These are phyloP conservation scores for Rhinichthys osculus DNA, from an alignment of 2,797 vertebrate genomes.

Conservation along the genomic window DNA sequence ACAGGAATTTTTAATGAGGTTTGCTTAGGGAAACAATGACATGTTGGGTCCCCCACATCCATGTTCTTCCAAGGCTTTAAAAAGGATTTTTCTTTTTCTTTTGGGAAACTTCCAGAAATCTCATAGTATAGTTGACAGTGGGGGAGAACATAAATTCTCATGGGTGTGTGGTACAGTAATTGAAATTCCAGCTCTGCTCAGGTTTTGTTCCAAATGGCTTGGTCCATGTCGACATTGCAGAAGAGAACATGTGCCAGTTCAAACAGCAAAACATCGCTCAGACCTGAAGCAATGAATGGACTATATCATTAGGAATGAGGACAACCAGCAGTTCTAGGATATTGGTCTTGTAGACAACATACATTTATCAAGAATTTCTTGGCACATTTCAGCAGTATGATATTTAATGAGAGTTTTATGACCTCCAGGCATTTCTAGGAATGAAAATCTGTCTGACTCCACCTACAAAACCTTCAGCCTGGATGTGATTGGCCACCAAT, in stretches of 20 bases:
- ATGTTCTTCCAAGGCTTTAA: neutral
- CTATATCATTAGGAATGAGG: neutral
- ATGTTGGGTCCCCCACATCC: neutral
- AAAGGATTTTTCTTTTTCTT: neutral
- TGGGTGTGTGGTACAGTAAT: conserved; percentile 1
- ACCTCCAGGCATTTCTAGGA: conserved; percentile 2
- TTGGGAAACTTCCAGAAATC: neutral
- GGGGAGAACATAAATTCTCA: conserved; percentile 3
- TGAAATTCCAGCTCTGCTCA: conserved; percentile 17
- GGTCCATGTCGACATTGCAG: conserved; percentile 10
- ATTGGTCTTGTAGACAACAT: neutral
- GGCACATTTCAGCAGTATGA: conserved; percentile 10
- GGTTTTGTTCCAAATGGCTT: conserved; percentile 29
- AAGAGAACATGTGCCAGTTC: conserved; percentile 25
- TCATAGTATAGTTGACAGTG: neutral
- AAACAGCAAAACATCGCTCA: conserved; percentile 16
- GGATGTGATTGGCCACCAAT: conserved; percentile 69
- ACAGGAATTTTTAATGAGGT: neutral
- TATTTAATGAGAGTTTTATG: conserved; percentile 1
- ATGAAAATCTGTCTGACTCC: conserved; percentile 59
- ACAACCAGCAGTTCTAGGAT: neutral
- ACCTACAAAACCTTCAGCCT: conserved; percentile 57
- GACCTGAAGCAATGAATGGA: conserved; percentile 13
- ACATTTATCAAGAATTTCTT: neutral
- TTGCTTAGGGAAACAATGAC: neutral